These are phyloP conservation scores for Pogona vitticeps DNA, from an alignment of 2,113 vertebrate genomes.

Conservation along the genomic window DNA sequence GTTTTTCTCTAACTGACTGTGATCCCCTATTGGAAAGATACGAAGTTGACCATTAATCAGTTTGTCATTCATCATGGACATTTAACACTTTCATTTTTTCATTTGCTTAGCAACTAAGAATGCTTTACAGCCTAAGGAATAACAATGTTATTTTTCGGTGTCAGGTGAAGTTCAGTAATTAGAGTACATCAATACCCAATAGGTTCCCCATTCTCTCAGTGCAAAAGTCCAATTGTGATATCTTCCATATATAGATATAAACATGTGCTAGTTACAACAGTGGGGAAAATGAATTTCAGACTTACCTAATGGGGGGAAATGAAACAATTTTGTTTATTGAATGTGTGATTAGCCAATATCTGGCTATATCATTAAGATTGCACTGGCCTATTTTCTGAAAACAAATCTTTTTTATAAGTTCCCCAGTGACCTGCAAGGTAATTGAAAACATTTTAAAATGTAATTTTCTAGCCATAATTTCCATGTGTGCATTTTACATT, in stretches of 20 bases:
- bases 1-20: constrained; percentile 27
- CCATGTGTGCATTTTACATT: constrained; percentile 51
- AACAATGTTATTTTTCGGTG: not conserved
- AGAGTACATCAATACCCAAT: constrained; percentile 21
- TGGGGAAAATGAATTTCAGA: constrained; percentile 17
- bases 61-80: constrained; percentile 22
- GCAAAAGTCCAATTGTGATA: not conserved
- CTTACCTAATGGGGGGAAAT: constrained; percentile 32
- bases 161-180: constrained; percentile 44
- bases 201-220: constrained; percentile 15
- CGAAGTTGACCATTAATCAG: constrained; percentile 22
- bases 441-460: constrained; percentile 56
- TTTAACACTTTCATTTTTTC: constrained; percentile 29
- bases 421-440: constrained; percentile 52
- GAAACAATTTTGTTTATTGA: constrained; percentile 19
- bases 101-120: constrained; percentile 34
- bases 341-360: constrained; percentile 38
- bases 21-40: constrained; percentile 30
- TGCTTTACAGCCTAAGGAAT: constrained; percentile 26
- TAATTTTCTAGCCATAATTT: constrained; percentile 47
- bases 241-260: constrained; percentile 4
- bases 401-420: constrained; percentile 36
- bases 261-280: constrained; percentile 9
- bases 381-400: constrained; percentile 52
- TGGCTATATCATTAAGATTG: constrained; percentile 52